Conservation (phyloP, 2,797 vertebrate species). For the Orientallactaga sibirica region DNA sequence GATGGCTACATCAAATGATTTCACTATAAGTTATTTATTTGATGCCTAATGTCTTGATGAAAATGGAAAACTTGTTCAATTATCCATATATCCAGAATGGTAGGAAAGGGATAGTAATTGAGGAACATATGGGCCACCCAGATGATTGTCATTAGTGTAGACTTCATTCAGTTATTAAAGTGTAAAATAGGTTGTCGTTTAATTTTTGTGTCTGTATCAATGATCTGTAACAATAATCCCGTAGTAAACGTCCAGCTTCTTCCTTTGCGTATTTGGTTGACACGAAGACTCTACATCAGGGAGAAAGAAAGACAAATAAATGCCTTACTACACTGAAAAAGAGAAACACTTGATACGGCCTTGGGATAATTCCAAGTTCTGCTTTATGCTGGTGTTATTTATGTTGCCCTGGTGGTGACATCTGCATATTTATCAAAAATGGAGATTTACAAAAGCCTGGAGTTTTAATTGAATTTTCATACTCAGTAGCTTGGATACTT, state of each 20-base stretch:
- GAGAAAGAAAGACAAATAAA: background rate
- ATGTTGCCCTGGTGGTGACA: background rate
- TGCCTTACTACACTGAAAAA: background rate
- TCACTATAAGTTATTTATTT: background rate
- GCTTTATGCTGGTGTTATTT: conserved; percentile 31
- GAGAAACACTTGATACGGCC: conserved; percentile 7
- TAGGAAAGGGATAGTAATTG: background rate
- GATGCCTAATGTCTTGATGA: conserved; percentile 18
- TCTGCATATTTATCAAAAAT: conserved; percentile 55
- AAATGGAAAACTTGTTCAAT: conserved; percentile 40
- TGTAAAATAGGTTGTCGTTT: background rate
- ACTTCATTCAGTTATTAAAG: background rate
- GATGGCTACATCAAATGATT: background rate
- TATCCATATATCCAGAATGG: conserved; percentile 31
- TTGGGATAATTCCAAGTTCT: conserved; percentile 36
- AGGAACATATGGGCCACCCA: background rate
- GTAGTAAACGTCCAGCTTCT: conserved; percentile 41
- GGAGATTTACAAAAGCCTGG: conserved; percentile 18
- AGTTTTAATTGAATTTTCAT: conserved; percentile 64
- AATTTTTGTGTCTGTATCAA: background rate
- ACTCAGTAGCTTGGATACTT: conserved; percentile 37
- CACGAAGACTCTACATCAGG: background rate
- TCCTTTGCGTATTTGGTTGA: conserved; percentile 42
- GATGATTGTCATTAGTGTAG: conserved; percentile 5
- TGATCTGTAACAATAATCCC: conserved; percentile 9